A percentile compares a stretch with the other conserved stretches of the same genome.
These are phyloP conservation scores for Chlorodrepanis virens DNA, from an alignment of 2,113 vertebrate species.

Conservation along the genomic window DNA sequence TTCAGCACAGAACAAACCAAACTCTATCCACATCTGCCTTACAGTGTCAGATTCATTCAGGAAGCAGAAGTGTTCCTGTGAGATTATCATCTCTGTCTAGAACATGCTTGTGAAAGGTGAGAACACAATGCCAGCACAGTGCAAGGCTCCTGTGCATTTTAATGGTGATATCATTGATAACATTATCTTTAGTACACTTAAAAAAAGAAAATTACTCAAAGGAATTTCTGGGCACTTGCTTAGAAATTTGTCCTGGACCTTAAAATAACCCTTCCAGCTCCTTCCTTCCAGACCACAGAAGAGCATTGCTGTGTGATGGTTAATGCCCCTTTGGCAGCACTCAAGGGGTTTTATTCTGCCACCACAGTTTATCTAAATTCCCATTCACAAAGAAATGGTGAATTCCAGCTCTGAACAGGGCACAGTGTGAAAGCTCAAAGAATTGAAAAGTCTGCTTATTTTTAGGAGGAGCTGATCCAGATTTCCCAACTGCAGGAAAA, in stretches of 20 bases:
- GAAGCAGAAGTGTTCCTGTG: conserved; percentile 40
- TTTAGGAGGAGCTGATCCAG: not conserved
- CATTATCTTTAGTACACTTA: not conserved
- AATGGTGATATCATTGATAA: not conserved
- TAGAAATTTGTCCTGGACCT: not conserved
- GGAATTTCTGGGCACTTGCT: not conserved
- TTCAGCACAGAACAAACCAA: not conserved
- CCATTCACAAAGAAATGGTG: not conserved
- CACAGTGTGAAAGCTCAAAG: not conserved
- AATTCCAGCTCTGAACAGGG: not conserved
- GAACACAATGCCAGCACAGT: not conserved
- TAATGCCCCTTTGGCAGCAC: not conserved
- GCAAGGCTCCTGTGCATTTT: not conserved
- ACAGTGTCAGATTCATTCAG: not conserved
- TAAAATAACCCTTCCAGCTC: not conserved
- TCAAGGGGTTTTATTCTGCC: not conserved
- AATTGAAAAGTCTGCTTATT: not conserved
- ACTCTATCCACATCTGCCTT: not conserved
- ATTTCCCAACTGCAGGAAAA: not conserved
- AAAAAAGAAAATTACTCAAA: not conserved
- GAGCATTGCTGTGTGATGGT: not conserved
- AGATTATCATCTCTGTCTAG: conserved; percentile 33
- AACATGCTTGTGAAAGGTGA: conserved; percentile 23
- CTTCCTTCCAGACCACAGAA: not conserved
- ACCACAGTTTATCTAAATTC: not conserved